Conservation (phyloP, 2,113 vertebrate genomes). For the Ranitomeya imitator region DNA sequence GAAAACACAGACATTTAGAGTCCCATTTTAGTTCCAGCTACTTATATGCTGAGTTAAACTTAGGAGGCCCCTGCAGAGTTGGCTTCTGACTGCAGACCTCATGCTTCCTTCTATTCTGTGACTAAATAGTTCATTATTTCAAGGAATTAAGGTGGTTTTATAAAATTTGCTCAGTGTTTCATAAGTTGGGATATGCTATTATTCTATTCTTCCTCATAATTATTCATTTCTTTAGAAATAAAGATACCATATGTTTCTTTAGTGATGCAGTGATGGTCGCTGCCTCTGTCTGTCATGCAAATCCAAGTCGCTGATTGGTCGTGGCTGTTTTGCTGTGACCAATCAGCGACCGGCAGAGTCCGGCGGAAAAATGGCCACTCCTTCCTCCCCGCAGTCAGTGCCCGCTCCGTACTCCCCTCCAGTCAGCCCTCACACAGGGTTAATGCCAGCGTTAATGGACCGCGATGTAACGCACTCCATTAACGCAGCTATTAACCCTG, state of each 20-base stretch:
- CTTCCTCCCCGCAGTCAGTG: too few species aligned
- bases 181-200: neutral
- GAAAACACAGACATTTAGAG: slow-evolving; percentile 50
- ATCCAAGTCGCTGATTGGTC: too few species aligned
- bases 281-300: too few species aligned
- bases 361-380: too few species aligned
- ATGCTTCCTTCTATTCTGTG: slow-evolving; percentile 16
- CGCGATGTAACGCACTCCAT: too few species aligned
- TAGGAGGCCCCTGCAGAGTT: slow-evolving; percentile 22
- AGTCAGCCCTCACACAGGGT: too few species aligned
- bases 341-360: too few species aligned
- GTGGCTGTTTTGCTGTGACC: too few species aligned
- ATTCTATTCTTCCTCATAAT: neutral
- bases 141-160: neutral
- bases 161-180: neutral
- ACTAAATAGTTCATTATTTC: slow-evolving; percentile 9
- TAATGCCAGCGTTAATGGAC: too few species aligned
- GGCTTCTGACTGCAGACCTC: neutral
- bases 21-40: slow-evolving; percentile 30
- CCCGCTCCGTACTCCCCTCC: too few species aligned
- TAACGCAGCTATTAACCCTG: too few species aligned
- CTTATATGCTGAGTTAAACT: slow-evolving; percentile 48
- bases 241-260: neutral
- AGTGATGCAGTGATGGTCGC: too few species aligned
- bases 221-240: neutral